Conservation (phyloP, 1,140 invertebrate genomes). For the Augochlora pura region DNA sequence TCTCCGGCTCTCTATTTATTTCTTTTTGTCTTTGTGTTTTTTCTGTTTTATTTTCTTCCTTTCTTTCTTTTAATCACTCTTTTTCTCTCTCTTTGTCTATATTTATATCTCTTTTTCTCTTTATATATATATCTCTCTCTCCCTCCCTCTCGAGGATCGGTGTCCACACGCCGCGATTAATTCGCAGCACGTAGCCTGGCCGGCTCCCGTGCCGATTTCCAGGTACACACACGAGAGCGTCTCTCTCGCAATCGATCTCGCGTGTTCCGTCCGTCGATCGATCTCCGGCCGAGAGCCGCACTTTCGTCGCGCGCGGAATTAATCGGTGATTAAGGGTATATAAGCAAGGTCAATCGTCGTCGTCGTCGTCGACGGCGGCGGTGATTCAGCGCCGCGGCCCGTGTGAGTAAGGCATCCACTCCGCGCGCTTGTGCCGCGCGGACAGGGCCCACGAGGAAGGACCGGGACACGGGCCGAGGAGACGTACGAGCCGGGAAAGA, state of each 20-base stretch:
- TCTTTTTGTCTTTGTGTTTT: no score
- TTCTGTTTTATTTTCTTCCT: no score
- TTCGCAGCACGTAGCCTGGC: slow-evolving; percentile 71
- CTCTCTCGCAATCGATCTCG: slow-evolving; percentile 62
- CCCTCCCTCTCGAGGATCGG: not conserved
- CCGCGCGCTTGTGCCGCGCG: slow-evolving; percentile 9
- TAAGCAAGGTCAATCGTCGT: slow-evolving; percentile 65
- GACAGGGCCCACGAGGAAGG: not conserved
- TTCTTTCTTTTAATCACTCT: no score
- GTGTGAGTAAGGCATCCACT: slow-evolving; percentile 61
- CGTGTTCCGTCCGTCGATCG: not conserved
- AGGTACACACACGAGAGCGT: slow-evolving; percentile 63
- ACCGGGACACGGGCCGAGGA: slow-evolving; percentile 31
- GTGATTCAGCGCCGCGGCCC: slow-evolving; percentile 45
- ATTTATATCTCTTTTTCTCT: no score
- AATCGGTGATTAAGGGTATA: slow-evolving; percentile 76
- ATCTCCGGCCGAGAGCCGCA: slow-evolving; percentile 59
- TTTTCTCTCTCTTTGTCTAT: no score
- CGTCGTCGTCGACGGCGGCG: no score
- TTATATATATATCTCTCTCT: no score
- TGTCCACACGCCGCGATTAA: slow-evolving; percentile 41
- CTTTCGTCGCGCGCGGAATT: slow-evolving; percentile 74
- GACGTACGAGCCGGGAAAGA: slow-evolving; percentile 38
- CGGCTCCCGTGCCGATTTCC: slow-evolving; percentile 58
- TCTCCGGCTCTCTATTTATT: no score